phyloP scores from a whole-genome alignment of 2,888 invertebrate genomes.

The Trissonchulus sp. region DNA sequence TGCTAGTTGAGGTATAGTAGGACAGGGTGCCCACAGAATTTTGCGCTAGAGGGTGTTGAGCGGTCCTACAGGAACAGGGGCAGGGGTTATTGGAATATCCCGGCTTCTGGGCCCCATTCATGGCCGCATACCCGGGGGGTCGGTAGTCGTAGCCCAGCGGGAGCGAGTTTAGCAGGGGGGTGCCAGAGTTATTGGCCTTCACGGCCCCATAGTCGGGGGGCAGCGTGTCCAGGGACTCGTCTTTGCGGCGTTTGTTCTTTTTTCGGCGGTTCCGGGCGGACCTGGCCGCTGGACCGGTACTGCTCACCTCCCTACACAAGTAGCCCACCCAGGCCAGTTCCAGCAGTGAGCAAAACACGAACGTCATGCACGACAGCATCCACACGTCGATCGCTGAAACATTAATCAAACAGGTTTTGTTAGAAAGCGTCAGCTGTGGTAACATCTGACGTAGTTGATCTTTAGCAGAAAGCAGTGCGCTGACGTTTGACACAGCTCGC shows the following conservation, averaged over 20 bases:
- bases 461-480: too few relatives aligned
- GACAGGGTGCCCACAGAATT: neutral
- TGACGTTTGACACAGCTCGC: too few relatives aligned
- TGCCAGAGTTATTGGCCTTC: neutral
- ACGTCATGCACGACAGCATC: slow-evolving; percentile 36
- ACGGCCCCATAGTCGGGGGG: neutral
- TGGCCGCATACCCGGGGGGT: slow-evolving; percentile 42
- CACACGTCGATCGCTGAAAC: slow-evolving; percentile 31
- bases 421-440: too few relatives aligned
- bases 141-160: slow-evolving; percentile 45
- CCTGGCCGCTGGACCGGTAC: neutral
- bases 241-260: neutral
- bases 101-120: slow-evolving; percentile 4
- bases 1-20: neutral
- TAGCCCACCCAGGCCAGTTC: slow-evolving; percentile 34
- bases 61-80: slow-evolving; percentile 3
- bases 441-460: too few relatives aligned
- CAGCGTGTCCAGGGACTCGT: neutral
- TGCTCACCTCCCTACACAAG: slow-evolving; percentile 30
- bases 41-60: neutral
- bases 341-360: slow-evolving; percentile 33
- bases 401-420: too few relatives aligned
- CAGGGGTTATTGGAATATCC: neutral
- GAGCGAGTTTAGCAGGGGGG: neutral
- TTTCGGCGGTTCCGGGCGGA: neutral